Evolutionary conservation across 2,888 invertebrate genomes (phyloP).

Genomic region (Luffia ferchaultella): DNA sequence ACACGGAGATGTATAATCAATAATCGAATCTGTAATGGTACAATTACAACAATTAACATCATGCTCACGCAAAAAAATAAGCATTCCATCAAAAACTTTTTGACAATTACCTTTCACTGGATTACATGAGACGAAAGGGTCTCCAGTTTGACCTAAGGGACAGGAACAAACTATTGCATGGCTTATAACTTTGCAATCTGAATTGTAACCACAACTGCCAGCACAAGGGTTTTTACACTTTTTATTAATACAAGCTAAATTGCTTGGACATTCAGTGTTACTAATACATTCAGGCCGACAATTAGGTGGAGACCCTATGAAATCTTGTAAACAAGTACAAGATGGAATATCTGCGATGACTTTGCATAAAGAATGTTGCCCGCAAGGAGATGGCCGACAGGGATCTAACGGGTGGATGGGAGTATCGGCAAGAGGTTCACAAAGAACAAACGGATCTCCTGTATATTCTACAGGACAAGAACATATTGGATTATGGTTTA

Average conservation of each 20-base stretch:
- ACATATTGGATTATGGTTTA: slow-evolving; percentile 79
- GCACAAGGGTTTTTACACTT: slow-evolving; percentile 77
- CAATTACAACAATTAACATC: neutral
- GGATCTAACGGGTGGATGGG: slow-evolving; percentile 50
- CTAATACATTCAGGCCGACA: slow-evolving; percentile 74
- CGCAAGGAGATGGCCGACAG: slow-evolving; percentile 73
- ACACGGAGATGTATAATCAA: slow-evolving; percentile 66
- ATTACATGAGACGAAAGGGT: slow-evolving; percentile 66
- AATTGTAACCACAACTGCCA: slow-evolving; percentile 73
- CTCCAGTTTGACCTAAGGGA: slow-evolving; percentile 69
- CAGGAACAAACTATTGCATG: slow-evolving; percentile 75
- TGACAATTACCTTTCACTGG: slow-evolving; percentile 41
- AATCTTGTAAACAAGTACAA: slow-evolving; percentile 72
- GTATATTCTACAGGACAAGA: slow-evolving; percentile 69
- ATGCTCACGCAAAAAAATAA: neutral
- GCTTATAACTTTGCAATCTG: slow-evolving; percentile 77
- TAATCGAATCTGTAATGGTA: slow-evolving; percentile 33
- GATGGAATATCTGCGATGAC: slow-evolving; percentile 70
- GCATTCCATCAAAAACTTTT: neutral
- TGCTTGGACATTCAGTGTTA: slow-evolving; percentile 72
- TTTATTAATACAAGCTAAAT: slow-evolving; percentile 72
- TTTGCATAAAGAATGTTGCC: slow-evolving; percentile 70
- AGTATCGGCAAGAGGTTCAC: slow-evolving; percentile 31
- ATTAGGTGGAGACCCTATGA: slow-evolving; percentile 69
- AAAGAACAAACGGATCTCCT: slow-evolving; percentile 78